Conservation (phyloP, 1,140 invertebrate species). For the Drosophila azteca region DNA sequence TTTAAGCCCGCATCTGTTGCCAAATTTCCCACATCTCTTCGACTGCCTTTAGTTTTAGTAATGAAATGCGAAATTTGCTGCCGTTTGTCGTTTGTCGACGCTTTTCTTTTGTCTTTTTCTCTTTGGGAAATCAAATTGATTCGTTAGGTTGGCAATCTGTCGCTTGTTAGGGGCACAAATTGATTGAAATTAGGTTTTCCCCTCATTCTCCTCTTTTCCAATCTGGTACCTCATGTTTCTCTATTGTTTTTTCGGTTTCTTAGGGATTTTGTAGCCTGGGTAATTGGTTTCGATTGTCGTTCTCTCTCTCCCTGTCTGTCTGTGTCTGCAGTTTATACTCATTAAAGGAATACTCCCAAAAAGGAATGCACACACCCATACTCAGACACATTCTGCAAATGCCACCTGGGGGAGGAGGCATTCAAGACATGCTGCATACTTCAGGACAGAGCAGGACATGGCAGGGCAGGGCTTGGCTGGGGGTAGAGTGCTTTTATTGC, state of each 20-base stretch:
- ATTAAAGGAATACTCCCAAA: constrained; percentile 24
- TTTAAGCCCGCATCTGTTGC: constrained; percentile 23
- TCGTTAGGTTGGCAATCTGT: constrained; percentile 75
- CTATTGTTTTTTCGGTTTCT: constrained; percentile 5
- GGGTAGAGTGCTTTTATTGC: constrained; percentile 45
- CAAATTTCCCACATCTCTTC: constrained; percentile 34
- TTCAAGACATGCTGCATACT: constrained; percentile 28
- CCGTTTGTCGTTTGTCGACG: constrained; percentile 21
- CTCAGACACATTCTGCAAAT: neutral
- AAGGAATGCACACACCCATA: constrained; percentile 25
- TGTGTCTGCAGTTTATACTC: constrained; percentile 21
- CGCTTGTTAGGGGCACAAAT: constrained; percentile 70
- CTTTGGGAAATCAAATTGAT: constrained; percentile 60
- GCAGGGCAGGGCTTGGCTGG: no score
- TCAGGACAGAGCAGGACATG: neutral
- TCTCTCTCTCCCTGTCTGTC: neutral
- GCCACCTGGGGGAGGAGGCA: constrained; percentile 26
- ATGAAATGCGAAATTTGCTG: constrained; percentile 70
- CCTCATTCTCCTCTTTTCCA: neutral
- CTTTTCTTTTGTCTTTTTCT: constrained; percentile 39
- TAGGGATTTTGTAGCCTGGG: constrained; percentile 38
- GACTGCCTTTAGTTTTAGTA: constrained; percentile 57
- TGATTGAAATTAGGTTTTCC: constrained; percentile 75
- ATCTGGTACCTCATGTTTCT: constrained; percentile 13
- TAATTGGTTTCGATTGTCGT: constrained; percentile 50